phyloP scores from a whole-genome alignment of 2,888 invertebrate species.

The Eremobia ochroleuca region DNA sequence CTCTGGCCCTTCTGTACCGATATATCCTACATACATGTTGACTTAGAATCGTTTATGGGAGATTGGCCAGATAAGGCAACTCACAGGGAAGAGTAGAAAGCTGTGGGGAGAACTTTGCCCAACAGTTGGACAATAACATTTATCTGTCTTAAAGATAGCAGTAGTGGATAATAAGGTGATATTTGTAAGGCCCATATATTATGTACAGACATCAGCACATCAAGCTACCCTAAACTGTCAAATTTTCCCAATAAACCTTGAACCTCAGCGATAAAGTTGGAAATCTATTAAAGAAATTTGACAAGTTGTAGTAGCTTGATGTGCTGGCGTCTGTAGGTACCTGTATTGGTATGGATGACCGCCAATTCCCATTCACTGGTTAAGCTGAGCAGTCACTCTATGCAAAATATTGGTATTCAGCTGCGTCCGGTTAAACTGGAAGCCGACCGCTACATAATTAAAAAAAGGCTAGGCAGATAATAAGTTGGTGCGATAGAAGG shows the following conservation, averaged over 20 bases:
- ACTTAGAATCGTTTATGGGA: background rate
- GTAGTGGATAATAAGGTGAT: background rate
- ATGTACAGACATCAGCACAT: too few relatives aligned
- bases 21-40: too few relatives aligned
- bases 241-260: too few relatives aligned
- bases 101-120: background rate
- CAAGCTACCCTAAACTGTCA: too few relatives aligned
- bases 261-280: too few relatives aligned
- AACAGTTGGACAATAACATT: background rate
- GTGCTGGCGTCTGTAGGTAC: too few relatives aligned
- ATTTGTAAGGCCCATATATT: too few relatives aligned
- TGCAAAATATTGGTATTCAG: background rate
- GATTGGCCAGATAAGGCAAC: background rate
- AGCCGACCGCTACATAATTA: background rate
- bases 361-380: background rate
- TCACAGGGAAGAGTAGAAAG: background rate
- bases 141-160: background rate
- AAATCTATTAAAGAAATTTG: too few relatives aligned
- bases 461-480: background rate
- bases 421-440: background rate
- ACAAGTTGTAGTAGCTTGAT: too few relatives aligned
- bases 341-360: background rate
- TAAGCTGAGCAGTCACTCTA: background rate
- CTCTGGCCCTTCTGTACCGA: too few relatives aligned
- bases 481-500: too few relatives aligned